Percentiles rank a stretch among this genome's conserved stretches.
phyloP scores from a whole-genome alignment of 2,888 invertebrate genomes.

The Drosophila robusta region DNA sequence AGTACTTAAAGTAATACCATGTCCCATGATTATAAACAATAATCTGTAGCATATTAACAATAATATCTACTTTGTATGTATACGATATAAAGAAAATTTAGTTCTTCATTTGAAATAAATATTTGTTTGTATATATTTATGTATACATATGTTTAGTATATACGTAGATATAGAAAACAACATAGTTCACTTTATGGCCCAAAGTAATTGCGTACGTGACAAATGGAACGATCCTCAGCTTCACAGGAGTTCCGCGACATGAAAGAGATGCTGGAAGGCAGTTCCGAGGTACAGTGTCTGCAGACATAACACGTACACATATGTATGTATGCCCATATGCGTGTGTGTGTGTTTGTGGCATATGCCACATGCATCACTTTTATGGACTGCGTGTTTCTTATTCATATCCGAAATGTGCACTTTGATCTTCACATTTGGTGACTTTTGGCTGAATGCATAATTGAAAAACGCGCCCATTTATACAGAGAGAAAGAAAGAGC shows the following conservation, averaged over 20 bases:
- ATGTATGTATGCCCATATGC: background rate
- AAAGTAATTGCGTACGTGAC: slow-evolving; percentile 35
- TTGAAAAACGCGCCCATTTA: slow-evolving; percentile 23
- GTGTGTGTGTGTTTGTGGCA: background rate
- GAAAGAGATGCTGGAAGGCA: slow-evolving; percentile 15
- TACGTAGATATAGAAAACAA: too few species aligned
- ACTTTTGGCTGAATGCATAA: slow-evolving; percentile 29
- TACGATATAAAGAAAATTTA: too few species aligned
- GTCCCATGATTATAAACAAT: too few species aligned
- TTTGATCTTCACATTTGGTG: slow-evolving; percentile 50
- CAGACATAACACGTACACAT: background rate
- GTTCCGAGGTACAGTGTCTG: slow-evolving; percentile 18
- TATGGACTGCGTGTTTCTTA: background rate
- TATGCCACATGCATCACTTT: slow-evolving; percentile 9
- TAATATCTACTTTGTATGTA: too few species aligned
- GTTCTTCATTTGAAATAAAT: too few species aligned
- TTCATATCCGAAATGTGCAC: slow-evolving; percentile 25
- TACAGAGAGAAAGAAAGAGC: background rate
- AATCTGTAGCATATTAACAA: too few species aligned
- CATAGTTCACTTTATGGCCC: too few species aligned
- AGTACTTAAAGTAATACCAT: too few species aligned
- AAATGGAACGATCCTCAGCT: slow-evolving; percentile 42
- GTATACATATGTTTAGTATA: too few species aligned
- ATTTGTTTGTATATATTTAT: too few species aligned
- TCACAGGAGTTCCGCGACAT: slow-evolving; percentile 28